phyloP scores from a whole-genome alignment of 2,797 vertebrate genomes.

The Notolepis coatsorum region DNA sequence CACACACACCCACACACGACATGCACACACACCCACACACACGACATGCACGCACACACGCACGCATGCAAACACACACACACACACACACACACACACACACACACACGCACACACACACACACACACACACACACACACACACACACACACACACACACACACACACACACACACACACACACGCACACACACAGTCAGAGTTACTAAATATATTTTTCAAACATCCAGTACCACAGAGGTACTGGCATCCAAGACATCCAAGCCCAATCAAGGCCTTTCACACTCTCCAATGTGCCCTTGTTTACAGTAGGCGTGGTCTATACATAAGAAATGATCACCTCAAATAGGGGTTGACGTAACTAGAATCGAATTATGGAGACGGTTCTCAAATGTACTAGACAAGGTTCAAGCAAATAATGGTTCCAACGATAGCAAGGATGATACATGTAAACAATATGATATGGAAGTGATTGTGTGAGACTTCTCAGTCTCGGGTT shows the following conservation, averaged over 20 bases:
- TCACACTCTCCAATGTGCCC: conserved; percentile 15
- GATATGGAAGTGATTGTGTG: background rate
- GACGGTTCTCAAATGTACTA: conserved; percentile 9
- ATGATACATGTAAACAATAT: background rate
- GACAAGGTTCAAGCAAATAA: background rate
- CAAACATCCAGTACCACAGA: conserved; percentile 22
- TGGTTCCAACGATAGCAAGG: background rate
- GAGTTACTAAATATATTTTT: conserved; percentile 7
- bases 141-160: background rate
- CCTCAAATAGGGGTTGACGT: too few species aligned
- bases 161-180: too few species aligned
- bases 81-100: conserved; percentile 6
- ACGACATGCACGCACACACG: too few species aligned
- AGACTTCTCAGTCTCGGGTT: background rate
- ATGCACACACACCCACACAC: too few species aligned
- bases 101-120: conserved; percentile 21
- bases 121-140: background rate
- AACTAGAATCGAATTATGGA: background rate
- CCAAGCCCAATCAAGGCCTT: background rate
- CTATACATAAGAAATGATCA: too few species aligned
- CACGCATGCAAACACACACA: conserved; percentile 18
- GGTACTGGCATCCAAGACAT: background rate
- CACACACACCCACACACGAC: background rate
- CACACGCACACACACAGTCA: background rate
- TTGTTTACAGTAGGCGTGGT: background rate